Conservation (phyloP, 1,140 invertebrate species). For the Formica selysi region DNA sequence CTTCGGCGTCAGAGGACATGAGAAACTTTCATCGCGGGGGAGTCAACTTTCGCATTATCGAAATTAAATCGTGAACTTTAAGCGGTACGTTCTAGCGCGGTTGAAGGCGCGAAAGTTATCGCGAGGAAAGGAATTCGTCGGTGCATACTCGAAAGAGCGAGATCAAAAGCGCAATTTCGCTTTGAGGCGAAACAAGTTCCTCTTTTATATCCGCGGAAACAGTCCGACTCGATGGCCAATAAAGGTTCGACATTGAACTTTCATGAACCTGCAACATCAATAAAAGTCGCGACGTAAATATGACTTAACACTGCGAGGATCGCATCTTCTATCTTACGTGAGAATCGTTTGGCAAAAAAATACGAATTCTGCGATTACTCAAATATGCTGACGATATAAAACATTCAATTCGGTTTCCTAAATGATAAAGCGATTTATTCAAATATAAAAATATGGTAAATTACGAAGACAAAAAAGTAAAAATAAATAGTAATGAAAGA, state of each 20-base stretch:
- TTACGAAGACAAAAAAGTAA: neutral
- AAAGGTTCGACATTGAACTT: constrained; percentile 41
- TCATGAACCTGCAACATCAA: constrained; percentile 48
- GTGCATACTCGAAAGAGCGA: constrained; percentile 55
- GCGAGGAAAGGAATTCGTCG: constrained; percentile 37
- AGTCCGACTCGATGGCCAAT: constrained; percentile 57
- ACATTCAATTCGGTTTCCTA: neutral
- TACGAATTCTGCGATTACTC: neutral
- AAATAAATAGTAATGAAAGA: neutral
- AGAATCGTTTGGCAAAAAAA: constrained; percentile 4
- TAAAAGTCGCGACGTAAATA: constrained; percentile 59
- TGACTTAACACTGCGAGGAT: constrained; percentile 37
- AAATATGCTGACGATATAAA: constrained; percentile 6
- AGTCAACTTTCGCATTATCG: constrained; percentile 66
- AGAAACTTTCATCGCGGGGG: constrained; percentile 58
- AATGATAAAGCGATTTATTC: constrained; percentile 2
- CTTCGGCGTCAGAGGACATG: neutral
- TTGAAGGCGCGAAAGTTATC: constrained; percentile 40
- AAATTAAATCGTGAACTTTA: constrained; percentile 66
- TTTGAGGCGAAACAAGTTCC: constrained; percentile 51
- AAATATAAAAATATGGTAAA: neutral
- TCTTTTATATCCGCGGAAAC: constrained; percentile 39
- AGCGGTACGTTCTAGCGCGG: constrained; percentile 30
- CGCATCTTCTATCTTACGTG: neutral
- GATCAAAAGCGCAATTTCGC: constrained; percentile 61